Evolutionary conservation across 2,113 vertebrate genomes (phyloP), one percentile per base, ranked within the genome.

Genomic region (Lontra canadensis): DNA sequence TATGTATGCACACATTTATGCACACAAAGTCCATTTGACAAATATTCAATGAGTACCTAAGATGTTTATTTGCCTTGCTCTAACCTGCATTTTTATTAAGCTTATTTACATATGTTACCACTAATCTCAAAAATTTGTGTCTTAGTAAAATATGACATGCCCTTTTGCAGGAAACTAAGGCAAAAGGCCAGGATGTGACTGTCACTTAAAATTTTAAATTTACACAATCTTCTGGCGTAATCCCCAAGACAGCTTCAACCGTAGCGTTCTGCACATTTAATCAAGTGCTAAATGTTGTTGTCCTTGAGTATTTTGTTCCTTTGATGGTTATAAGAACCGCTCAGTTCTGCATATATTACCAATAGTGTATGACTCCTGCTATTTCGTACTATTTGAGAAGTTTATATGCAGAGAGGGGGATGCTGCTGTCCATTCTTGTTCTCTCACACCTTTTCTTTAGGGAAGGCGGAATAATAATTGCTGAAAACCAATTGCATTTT

Each of bases 31-130:
- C 42, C 20, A 71, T 26, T 95, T 25, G 82, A 26, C 29, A 96
- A 11, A 88, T 79, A 95, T 39, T 44, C n/a, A 92, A 29, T 85
- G 65, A 90, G 71, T 17, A 39, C 29, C 26, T 76, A 55, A 61
- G 12, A 63, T 96, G 36, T 94, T 88, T 76, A 63, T 44, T 44
- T 89, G 15, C 12, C 47, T 65, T 92, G 25, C 36, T 89, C 1
- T 92, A 61, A 61, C 25, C 7, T 82, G 42, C 44, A 90, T 76
- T 92, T 94, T 95, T 85, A 84, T 92, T 92, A 17, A 93, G 83
- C 18, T 78, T 84, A 47, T 93, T 93, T 95, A 20, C 39, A 15
- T 80, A 59, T 80, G 34, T 96, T 90, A 31, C 20, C 31, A 65
- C 6, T 49, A 26, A 10, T 73, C 49, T 96, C 36, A 90, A 76